Conservation (phyloP, 2,888 invertebrate species). For the Diadegma fenestrale region DNA sequence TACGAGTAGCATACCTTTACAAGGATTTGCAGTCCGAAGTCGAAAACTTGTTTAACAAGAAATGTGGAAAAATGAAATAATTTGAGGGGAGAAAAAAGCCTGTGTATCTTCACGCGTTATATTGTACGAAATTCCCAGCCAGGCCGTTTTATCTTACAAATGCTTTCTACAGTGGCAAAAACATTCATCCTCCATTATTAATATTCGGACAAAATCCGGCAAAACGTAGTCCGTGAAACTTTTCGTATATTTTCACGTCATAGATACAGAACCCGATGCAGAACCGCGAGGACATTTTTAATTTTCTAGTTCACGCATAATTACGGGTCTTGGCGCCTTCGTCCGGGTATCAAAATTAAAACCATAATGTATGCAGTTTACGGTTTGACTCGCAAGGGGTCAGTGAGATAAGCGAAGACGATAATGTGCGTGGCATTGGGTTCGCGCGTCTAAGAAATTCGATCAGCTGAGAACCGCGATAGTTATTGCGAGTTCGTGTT, state of each 20-base stretch:
- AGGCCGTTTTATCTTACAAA: background rate
- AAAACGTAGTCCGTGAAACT: background rate
- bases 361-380: conserved; percentile 3
- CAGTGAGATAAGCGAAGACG: conserved; percentile 59
- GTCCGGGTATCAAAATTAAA: background rate
- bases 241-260: background rate
- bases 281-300: background rate
- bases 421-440: conserved; percentile 1
- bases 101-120: background rate
- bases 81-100: background rate
- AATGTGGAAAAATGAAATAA: conserved; percentile 20
- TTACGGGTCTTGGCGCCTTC: background rate
- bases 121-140: background rate
- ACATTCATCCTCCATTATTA: background rate
- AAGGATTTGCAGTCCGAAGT: conserved; percentile 55
- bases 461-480: background rate
- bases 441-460: background rate
- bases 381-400: conserved; percentile 52
- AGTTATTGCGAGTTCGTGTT: too few species aligned
- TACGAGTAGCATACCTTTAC: conserved; percentile 29
- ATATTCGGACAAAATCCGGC: background rate
- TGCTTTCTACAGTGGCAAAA: background rate
- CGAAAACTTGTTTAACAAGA: conserved; percentile 11
- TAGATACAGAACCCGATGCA: background rate
- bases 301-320: background rate